A percentile compares a stretch with the other conserved stretches of the same genome.
Conservation (phyloP, 1,140 invertebrate genomes). For the Drosophila ogumai region DNA sequence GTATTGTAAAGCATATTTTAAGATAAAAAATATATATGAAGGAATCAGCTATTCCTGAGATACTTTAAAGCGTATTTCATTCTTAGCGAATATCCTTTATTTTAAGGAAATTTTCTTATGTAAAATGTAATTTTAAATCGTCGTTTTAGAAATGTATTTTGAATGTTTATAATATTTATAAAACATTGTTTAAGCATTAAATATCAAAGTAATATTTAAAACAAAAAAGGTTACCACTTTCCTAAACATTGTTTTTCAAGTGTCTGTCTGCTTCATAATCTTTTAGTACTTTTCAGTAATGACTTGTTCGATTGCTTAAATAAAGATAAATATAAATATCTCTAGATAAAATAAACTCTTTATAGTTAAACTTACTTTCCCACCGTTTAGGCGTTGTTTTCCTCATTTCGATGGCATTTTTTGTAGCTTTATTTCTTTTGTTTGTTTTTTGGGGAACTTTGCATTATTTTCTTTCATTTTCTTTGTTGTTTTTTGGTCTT, state of each 20-base stretch:
- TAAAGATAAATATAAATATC: neutral
- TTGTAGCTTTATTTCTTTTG: neutral
- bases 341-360: neutral
- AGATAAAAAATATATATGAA: no score
- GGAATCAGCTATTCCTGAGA: no score
- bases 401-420: conserved; percentile 1
- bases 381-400: conserved; percentile 10
- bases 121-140: no score
- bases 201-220: no score
- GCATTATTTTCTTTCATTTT: conserved; percentile 23
- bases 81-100: no score
- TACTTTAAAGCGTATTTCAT: no score
- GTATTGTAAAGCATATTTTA: neutral
- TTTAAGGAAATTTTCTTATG: no score
- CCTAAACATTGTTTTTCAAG: no score
- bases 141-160: no score
- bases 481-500: conserved; percentile 81
- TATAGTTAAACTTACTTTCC: conserved; percentile 24
- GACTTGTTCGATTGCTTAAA: neutral
- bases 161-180: neutral
- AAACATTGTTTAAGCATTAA: neutral
- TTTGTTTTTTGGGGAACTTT: conserved; percentile 16
- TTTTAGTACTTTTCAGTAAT: neutral
- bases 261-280: neutral
- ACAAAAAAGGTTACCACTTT: no score